Conservation (phyloP, 2,888 invertebrate species). For the Drosophila cognata region DNA sequence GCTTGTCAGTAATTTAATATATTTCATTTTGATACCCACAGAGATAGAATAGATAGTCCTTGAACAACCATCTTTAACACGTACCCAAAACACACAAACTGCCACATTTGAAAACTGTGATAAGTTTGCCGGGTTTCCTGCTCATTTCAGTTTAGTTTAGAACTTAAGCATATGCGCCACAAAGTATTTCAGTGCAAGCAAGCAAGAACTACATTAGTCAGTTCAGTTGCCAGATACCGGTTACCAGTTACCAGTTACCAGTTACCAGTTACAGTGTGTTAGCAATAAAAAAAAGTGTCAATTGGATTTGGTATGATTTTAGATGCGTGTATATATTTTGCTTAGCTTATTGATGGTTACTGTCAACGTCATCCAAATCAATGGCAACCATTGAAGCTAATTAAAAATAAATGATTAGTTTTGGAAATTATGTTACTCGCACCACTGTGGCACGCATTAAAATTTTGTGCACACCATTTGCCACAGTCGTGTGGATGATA, state of each 20-base stretch:
- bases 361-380: neutral
- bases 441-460: conserved; percentile 39
- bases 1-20: neutral
- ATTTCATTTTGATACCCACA: neutral
- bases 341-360: neutral
- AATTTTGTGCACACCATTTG: conserved; percentile 49
- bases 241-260: neutral
- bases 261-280: conserved; percentile 4
- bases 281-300: neutral
- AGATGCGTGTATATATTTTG: neutral
- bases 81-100: neutral
- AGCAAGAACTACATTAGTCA: neutral
- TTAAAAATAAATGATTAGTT: conserved; percentile 4
- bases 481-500: conserved; percentile 39
- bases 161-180: conserved; percentile 11
- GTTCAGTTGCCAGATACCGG: neutral
- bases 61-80: neutral
- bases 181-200: conserved; percentile 11
- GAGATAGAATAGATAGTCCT: neutral
- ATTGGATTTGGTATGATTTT: neutral
- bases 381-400: neutral
- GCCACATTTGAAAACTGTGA: conserved; percentile 20
- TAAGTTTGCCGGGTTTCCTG: conserved; percentile 7
- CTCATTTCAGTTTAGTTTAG: conserved; percentile 7
- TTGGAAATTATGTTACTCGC: neutral